Percentiles rank a stretch among this genome's conserved stretches.
Evolutionary conservation across 1,140 invertebrate genomes (phyloP).

Genomic region (Acarapis woodi): DNA sequence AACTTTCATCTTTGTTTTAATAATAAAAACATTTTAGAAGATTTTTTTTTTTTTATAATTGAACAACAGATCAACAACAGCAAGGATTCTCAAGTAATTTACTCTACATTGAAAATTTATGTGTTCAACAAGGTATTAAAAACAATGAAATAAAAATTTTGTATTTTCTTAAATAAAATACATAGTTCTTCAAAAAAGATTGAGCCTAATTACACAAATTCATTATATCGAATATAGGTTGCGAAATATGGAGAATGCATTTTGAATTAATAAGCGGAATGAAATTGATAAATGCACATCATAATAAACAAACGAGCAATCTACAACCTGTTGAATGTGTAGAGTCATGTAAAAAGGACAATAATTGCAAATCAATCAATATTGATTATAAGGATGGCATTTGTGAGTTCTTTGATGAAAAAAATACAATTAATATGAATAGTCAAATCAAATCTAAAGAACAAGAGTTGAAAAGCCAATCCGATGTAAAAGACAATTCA

Average conservation of each 20-base stretch:
- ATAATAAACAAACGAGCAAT: constrained; percentile 7
- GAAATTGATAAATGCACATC: background rate
- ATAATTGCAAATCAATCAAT: constrained; percentile 6
- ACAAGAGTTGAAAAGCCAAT: too few species aligned
- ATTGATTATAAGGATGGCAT: constrained; percentile 10
- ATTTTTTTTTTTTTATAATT: too few species aligned
- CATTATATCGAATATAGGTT: constrained; percentile 3
- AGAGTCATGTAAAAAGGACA: constrained; percentile 7
- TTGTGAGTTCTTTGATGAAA: constrained; percentile 8
- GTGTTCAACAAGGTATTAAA: background rate
- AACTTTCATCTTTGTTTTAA: too few species aligned
- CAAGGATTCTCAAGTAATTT: background rate
- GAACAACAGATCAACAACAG: background rate
- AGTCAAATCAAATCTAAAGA: too few species aligned
- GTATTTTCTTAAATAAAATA: too few species aligned
- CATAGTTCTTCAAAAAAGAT: too few species aligned
- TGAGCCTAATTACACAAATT: background rate
- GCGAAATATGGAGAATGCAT: constrained; percentile 6
- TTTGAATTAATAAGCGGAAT: constrained; percentile 9
- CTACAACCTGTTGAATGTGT: constrained; percentile 8
- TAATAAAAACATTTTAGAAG: too few species aligned
- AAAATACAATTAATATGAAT: too few species aligned
- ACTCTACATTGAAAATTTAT: background rate
- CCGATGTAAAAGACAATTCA: too few species aligned
- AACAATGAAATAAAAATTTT: too few species aligned